These are phyloP conservation scores for Mechanitis messenoides DNA, from an alignment of 2,888 invertebrate genomes.

Conservation along the genomic window DNA sequence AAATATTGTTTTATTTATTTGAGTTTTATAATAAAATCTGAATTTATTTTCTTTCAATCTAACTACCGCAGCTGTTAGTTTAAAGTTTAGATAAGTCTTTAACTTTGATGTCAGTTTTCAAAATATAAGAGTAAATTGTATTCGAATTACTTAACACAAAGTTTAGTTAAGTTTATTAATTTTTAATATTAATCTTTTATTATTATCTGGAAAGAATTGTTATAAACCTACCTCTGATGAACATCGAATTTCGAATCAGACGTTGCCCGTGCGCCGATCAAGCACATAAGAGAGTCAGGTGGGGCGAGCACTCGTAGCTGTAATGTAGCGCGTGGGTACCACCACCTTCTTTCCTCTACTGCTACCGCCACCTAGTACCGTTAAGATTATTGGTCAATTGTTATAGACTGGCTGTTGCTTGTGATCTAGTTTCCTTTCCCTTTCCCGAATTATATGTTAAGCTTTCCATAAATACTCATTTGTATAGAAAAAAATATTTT, in stretches of 20 bases:
- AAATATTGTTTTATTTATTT: too few species aligned
- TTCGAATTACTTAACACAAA: not conserved
- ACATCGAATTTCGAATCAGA: slow-evolving; percentile 71
- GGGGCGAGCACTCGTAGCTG: slow-evolving; percentile 78
- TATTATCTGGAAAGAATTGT: not conserved
- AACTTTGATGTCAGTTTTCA: not conserved
- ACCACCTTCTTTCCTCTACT: slow-evolving; percentile 78
- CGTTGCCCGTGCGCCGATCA: slow-evolving; percentile 77
- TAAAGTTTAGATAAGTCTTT: slow-evolving; percentile 4
- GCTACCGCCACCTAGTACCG: slow-evolving; percentile 74
- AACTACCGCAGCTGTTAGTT: not conserved
- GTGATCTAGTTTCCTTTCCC: too few species aligned
- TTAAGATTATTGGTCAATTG: not conserved
- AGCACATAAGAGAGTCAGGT: slow-evolving; percentile 78
- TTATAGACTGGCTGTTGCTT: too few species aligned
- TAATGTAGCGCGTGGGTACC: slow-evolving; percentile 78
- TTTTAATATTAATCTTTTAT: too few species aligned
- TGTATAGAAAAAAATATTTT: too few species aligned
- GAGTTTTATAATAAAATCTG: not conserved
- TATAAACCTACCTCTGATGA: slow-evolving; percentile 53
- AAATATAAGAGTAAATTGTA: not conserved
- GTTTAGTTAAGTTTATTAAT: not conserved
- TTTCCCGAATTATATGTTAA: too few species aligned
- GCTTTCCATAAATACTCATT: too few species aligned
- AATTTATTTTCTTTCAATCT: not conserved